phyloP scores from a whole-genome alignment of 2,888 invertebrate species.

The Strigamia maritima region DNA sequence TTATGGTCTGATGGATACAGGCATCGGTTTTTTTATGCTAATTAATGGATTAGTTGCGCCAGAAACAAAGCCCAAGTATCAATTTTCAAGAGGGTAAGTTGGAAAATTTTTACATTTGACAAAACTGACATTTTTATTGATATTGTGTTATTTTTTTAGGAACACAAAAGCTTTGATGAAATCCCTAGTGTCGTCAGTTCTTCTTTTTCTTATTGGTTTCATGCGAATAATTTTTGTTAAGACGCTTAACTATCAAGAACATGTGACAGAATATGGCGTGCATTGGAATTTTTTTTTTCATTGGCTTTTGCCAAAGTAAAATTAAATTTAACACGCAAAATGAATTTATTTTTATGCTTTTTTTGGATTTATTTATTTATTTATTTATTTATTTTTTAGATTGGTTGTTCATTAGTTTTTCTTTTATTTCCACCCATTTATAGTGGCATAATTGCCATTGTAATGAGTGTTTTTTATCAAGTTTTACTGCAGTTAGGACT shows the following conservation, averaged over 20 bases:
- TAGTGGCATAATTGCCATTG: constrained; percentile 59
- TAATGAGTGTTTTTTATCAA: constrained; percentile 65
- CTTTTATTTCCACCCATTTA: constrained; percentile 57
- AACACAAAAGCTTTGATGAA: constrained; percentile 48
- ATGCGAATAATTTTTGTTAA: constrained; percentile 52
- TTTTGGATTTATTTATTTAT: too few relatives aligned
- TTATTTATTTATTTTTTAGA: constrained; percentile 48
- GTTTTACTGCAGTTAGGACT: constrained; percentile 61
- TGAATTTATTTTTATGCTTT: too few relatives aligned
- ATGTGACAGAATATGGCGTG: constrained; percentile 88
- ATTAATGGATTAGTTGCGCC: constrained; percentile 68
- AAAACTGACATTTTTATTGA: too few relatives aligned
- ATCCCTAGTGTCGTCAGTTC: constrained; percentile 43
- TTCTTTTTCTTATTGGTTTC: constrained; percentile 55
- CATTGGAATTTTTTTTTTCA: constrained; percentile 99
- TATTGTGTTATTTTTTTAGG: too few relatives aligned
- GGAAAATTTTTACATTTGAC: too few relatives aligned
- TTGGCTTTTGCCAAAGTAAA: constrained; percentile 72
- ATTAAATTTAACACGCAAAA: neutral
- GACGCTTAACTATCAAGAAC: constrained; percentile 75
- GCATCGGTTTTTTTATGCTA: constrained; percentile 83
- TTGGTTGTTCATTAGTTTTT: constrained; percentile 65
- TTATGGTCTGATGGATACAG: constrained; percentile 89
- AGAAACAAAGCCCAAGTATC: constrained; percentile 52
- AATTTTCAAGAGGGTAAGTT: neutral